These are phyloP conservation scores for Rhegmatorhina hoffmannsi DNA, from an alignment of 2,113 vertebrate genomes.

Conservation along the genomic window DNA sequence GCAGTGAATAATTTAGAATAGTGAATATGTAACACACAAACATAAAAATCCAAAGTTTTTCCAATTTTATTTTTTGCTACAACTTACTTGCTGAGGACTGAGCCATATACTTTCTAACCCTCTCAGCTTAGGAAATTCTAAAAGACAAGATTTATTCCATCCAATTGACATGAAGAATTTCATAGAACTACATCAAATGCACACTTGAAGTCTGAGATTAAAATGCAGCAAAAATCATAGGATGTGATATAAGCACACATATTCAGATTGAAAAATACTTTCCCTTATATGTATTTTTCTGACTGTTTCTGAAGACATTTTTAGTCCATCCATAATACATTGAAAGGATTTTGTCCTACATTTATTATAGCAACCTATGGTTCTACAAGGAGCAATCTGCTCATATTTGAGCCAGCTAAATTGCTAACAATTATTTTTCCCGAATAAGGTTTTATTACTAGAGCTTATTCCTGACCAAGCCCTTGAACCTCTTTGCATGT, in stretches of 20 bases:
- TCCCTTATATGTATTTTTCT: constrained; percentile 5
- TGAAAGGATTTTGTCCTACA: neutral
- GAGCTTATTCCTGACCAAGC: neutral
- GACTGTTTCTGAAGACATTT: neutral
- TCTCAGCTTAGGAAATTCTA: neutral
- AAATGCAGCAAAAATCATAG: constrained; percentile 5
- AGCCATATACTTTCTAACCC: neutral
- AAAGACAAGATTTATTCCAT: neutral
- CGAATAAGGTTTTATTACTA: neutral
- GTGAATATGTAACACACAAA: neutral
- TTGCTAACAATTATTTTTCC: neutral
- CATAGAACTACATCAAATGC: neutral
- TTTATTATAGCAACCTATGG: neutral
- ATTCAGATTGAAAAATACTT: neutral
- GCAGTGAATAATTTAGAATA: neutral
- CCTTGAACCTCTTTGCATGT: neutral
- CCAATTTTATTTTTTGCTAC: neutral
- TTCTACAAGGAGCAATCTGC: neutral
- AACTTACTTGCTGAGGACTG: neutral
- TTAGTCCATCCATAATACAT: neutral
- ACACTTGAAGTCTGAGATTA: constrained; percentile 1
- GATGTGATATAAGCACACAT: neutral
- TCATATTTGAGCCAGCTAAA: neutral
- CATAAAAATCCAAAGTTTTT: neutral
- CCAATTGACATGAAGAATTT: neutral